Evolutionary conservation across 2,888 invertebrate species (phyloP), one percentile per base, ranked within the genome.

Genomic region (Macrophya alboannulata): DNA sequence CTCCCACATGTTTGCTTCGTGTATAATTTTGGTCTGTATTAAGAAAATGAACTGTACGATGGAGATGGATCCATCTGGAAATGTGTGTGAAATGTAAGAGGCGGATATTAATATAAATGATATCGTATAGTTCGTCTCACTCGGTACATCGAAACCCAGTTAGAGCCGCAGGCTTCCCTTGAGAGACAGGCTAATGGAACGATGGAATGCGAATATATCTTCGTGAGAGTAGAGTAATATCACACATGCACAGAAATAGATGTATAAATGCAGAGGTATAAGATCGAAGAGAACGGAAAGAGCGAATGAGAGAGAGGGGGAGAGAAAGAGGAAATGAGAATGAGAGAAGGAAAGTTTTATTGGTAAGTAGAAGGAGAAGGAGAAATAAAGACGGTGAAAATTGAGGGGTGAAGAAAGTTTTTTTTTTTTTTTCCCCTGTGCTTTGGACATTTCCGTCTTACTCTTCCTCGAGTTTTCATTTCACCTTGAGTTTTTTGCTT

Each of bases 141-240:
- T 43, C 55, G 77, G 51, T 51, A 77, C 77, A 77, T 55, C 51
- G 48, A 77, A 77, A 77, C 37, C 43, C 77, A 55, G 55, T 51
- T 51, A 37, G 77, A 77, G 77, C 43, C 72, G n/a, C 17, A 77
- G 8, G 77, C 77, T 31, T 77, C 77, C 77, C 48, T 51, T 17
- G 51, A 55, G 51, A 77, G 55, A 55, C 55, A 31, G 55, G 77
- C 55, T 77, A 77, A 77, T 77, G 77, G 77, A 51, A 51, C 43
- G 55, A 77, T 51, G 55, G 77, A 77, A 77, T 77, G 37, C 77
- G 77, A 77, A 77, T 55, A 55, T 55, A 55, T 37, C 17, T 77
- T 37, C 51, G 77, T 51, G 45, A 45, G 45, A 55, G 55, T 77
- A 17, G 1, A 10, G 77, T 0, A 37, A n/a, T 31, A 17, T 55